A percentile compares a stretch with the other conserved stretches of the same genome.
Evolutionary conservation across 2,797 vertebrate genomes (phyloP).

Genomic region (Hafferia zeledoni): DNA sequence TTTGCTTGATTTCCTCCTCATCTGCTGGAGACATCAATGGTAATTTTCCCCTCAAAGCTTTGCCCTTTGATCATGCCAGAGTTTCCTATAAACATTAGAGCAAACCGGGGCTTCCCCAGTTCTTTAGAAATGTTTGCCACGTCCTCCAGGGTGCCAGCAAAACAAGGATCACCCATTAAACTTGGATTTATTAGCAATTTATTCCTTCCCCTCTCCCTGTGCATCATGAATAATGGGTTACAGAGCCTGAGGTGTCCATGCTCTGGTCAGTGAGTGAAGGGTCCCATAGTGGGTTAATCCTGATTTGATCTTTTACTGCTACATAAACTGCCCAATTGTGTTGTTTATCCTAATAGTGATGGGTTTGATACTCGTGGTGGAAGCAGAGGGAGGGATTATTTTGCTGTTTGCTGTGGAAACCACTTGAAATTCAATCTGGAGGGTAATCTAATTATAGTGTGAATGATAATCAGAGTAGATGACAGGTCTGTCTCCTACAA

Average conservation of each 20-base stretch:
- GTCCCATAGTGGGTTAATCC: background rate
- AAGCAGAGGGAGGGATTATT: slow-evolving; percentile 7
- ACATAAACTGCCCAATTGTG: background rate
- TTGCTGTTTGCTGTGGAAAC: slow-evolving; percentile 62
- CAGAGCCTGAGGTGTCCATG: background rate
- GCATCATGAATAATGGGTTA: accelerated
- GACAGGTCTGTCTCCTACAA: background rate
- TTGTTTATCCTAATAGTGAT: background rate
- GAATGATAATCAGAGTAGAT: slow-evolving; percentile 58
- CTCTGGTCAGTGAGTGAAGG: background rate
- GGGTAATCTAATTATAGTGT: slow-evolving; percentile 65
- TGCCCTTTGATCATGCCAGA: background rate
- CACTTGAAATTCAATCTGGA: slow-evolving; percentile 54
- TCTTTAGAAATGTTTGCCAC: background rate
- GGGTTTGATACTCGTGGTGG: background rate
- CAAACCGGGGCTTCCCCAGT: background rate
- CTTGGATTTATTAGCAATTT: background rate
- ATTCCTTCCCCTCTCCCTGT: background rate
- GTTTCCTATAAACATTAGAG: background rate
- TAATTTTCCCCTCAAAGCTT: background rate
- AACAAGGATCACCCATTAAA: background rate
- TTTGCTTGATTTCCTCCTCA: background rate
- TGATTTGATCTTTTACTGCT: background rate
- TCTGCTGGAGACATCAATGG: background rate
- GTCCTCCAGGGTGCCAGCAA: background rate